phyloP scores from a whole-genome alignment of 2,888 invertebrate genomes.

The Rhingia campestris region DNA sequence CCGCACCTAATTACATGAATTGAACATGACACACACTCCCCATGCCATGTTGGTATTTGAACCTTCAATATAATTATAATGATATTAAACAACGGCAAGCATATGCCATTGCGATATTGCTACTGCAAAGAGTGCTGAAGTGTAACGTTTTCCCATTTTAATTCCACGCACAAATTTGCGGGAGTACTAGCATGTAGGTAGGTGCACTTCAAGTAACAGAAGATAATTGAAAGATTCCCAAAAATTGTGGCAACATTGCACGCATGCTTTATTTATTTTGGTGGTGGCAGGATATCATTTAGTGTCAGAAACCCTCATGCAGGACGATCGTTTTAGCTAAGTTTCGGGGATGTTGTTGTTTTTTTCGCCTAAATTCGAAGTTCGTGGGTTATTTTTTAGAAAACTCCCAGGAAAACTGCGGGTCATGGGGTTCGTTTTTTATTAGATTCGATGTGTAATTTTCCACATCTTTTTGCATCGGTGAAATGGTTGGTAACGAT shows the following conservation, averaged over 20 bases:
- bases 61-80: too few species aligned
- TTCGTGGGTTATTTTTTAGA: slow-evolving; percentile 2
- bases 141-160: not conserved
- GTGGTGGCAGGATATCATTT: slow-evolving; percentile 8
- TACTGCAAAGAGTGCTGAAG: not conserved
- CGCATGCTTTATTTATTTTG: slow-evolving; percentile 2
- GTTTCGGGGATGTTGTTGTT: not conserved
- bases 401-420: slow-evolving; percentile 36
- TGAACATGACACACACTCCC: too few species aligned
- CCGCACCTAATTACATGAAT: too few species aligned
- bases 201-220: not conserved
- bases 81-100: too few species aligned
- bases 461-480: slow-evolving; percentile 9
- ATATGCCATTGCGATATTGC: too few species aligned
- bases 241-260: not conserved
- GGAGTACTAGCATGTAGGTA: not conserved
- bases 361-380: slow-evolving; percentile 3
- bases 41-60: too few species aligned
- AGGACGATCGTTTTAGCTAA: slow-evolving; percentile 2
- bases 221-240: slow-evolving; percentile 16
- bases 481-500: slow-evolving; percentile 13
- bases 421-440: slow-evolving; percentile 31
- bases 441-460: slow-evolving; percentile 5
- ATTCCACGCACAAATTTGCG: slow-evolving; percentile 8
- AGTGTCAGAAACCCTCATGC: slow-evolving; percentile 8